These are phyloP conservation scores for Nymphalis polychloros DNA, from an alignment of 2,888 invertebrate genomes.

Conservation along the genomic window DNA sequence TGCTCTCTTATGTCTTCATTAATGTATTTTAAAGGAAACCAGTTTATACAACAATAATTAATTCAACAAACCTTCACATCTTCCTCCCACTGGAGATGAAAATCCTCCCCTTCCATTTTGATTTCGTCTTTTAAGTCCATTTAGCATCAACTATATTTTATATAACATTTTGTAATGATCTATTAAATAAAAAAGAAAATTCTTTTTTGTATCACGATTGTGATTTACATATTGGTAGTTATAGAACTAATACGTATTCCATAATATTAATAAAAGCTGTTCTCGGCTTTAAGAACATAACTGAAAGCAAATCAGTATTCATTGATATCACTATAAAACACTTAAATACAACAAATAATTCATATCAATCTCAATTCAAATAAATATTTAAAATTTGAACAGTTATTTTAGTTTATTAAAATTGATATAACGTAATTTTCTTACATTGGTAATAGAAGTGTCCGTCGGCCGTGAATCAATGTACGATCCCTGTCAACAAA, in stretches of 20 bases:
- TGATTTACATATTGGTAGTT: too few relatives aligned
- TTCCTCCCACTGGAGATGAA: conserved; percentile 75
- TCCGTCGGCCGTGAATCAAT: conserved; percentile 9
- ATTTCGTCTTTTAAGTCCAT: conserved; percentile 45
- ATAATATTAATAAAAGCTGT: too few relatives aligned
- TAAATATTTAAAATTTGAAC: background rate
- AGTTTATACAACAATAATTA: too few relatives aligned
- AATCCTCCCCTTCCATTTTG: conserved; percentile 69
- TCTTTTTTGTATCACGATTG: too few relatives aligned
- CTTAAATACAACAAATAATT: background rate
- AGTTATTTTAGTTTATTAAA: background rate
- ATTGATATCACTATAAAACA: background rate
- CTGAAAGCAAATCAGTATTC: too few relatives aligned
- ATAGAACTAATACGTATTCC: too few relatives aligned
- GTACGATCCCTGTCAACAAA: conserved; percentile 31
- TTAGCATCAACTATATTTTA: conserved; percentile 36
- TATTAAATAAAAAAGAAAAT: background rate
- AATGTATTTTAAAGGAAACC: too few relatives aligned
- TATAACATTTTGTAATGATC: background rate
- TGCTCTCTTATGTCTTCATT: too few relatives aligned
- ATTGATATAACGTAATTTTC: background rate
- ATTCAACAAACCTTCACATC: conserved; percentile 57
- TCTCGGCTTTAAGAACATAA: too few relatives aligned
- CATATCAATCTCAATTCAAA: background rate
- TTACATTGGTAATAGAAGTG: background rate